Conservation (phyloP, 2,888 invertebrate species). For the Salticus scenicus region DNA sequence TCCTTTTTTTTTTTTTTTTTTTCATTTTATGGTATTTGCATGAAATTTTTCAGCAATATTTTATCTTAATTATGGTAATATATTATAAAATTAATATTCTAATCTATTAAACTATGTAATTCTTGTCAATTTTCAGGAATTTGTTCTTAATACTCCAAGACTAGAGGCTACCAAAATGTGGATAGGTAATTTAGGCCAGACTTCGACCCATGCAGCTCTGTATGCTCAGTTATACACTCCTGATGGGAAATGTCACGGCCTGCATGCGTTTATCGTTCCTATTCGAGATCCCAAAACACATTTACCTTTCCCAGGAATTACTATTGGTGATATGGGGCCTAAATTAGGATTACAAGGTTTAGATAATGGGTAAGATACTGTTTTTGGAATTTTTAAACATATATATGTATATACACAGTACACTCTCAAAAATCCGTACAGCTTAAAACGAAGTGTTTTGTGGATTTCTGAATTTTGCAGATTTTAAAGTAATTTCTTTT, state of each 20-base stretch:
- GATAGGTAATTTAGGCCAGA: conserved; percentile 85
- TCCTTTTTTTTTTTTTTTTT: too few relatives aligned
- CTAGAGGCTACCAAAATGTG: conserved; percentile 89
- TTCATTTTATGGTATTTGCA: too few relatives aligned
- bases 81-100: too few relatives aligned
- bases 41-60: too few relatives aligned
- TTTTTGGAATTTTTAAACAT: too few relatives aligned
- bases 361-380: conserved; percentile 86
- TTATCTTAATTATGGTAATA: too few relatives aligned
- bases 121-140: conserved; percentile 79
- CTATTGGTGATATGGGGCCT: conserved; percentile 93
- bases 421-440: too few relatives aligned
- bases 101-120: too few relatives aligned
- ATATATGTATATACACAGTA: too few relatives aligned
- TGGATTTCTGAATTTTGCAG: too few relatives aligned
- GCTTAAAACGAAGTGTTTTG: too few relatives aligned
- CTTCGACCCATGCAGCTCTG: conserved; percentile 87
- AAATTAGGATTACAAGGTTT: conserved; percentile 93
- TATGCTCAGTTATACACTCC: conserved; percentile 91
- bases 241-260: conserved; percentile 87
- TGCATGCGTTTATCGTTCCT: conserved; percentile 92
- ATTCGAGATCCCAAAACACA: conserved; percentile 85
- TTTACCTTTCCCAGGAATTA: conserved; percentile 85
- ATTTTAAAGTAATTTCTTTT: too few relatives aligned
- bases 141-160: conserved; percentile 85